Conservation (phyloP, 1,140 invertebrate species). For the Zaprionus tsacasi region DNA sequence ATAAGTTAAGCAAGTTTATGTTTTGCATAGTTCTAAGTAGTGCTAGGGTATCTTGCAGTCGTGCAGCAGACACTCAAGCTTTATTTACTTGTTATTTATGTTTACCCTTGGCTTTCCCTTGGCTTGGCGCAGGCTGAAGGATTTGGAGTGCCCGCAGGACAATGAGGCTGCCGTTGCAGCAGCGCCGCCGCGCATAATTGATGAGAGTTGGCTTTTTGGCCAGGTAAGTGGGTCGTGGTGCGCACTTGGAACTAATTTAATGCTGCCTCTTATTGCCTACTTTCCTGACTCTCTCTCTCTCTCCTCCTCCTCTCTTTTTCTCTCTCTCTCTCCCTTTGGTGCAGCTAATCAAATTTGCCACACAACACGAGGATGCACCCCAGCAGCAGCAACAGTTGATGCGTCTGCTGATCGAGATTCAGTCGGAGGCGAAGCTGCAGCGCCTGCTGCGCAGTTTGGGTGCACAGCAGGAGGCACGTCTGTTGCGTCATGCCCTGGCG, state of each 20-base stretch:
- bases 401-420: slow-evolving; percentile 73
- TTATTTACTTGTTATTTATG: slow-evolving; percentile 48
- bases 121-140: slow-evolving; percentile 63
- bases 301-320: no score
- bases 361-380: slow-evolving; percentile 65
- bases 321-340: neutral
- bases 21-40: no score
- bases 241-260: slow-evolving; percentile 49
- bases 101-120: slow-evolving; percentile 52
- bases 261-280: neutral
- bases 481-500: slow-evolving; percentile 64
- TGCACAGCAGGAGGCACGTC: slow-evolving; percentile 60
- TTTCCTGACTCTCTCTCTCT: slow-evolving; percentile 13
- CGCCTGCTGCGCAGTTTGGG: slow-evolving; percentile 66
- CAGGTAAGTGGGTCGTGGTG: slow-evolving; percentile 68
- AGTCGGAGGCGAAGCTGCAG: slow-evolving; percentile 77
- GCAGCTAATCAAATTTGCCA: slow-evolving; percentile 82
- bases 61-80: no score
- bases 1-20: no score
- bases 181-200: slow-evolving; percentile 75
- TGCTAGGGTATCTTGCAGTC: no score
- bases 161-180: slow-evolving; percentile 53
- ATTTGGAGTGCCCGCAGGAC: slow-evolving; percentile 61
- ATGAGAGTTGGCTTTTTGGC: slow-evolving; percentile 82
- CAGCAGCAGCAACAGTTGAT: slow-evolving; percentile 74